A percentile compares a stretch with the other conserved stretches of the same genome.
These are phyloP conservation scores for Lasioglossum pauxillum DNA, from an alignment of 2,888 invertebrate species.

Conservation along the genomic window DNA sequence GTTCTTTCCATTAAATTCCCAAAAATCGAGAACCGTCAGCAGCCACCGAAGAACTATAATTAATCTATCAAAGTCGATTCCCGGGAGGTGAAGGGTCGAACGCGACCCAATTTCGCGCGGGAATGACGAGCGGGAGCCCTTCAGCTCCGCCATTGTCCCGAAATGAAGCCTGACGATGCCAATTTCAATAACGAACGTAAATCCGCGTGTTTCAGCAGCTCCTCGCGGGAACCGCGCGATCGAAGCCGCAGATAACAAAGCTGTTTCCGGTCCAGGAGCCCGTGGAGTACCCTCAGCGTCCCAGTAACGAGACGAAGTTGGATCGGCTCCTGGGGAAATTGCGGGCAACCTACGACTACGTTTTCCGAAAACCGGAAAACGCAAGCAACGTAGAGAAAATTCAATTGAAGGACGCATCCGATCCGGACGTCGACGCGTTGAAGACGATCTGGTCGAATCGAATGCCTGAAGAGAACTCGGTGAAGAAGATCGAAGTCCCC, in stretches of 20 bases:
- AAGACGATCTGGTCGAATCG: conserved; percentile 50
- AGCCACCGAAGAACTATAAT: not conserved
- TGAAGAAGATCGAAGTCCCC: not conserved
- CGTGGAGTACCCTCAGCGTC: conserved; percentile 68
- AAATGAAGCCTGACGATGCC: not conserved
- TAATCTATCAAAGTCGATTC: not conserved
- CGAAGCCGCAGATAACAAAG: conserved; percentile 77
- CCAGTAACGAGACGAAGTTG: conserved; percentile 67
- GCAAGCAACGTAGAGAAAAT: conserved; percentile 75
- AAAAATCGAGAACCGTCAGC: not conserved
- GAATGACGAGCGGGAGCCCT: not conserved
- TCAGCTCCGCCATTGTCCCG: not conserved
- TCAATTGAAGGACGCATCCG: conserved; percentile 51
- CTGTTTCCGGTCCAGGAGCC: conserved; percentile 76
- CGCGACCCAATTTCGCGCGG: not conserved
- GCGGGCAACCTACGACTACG: conserved; percentile 78
- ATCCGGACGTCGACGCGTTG: conserved; percentile 51
- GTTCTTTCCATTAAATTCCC: no score
- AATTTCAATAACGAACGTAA: conserved; percentile 19
- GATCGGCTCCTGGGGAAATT: conserved; percentile 78
- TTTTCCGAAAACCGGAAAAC: conserved; percentile 76
- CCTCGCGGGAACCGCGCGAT: conserved; percentile 67
- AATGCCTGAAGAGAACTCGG: conserved; percentile 9
- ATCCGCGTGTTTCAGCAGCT: conserved; percentile 72
- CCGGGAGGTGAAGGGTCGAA: not conserved